Percentiles rank a stretch among this genome's conserved stretches.
phyloP scores from a whole-genome alignment of 2,888 invertebrate species.

The Pyrrhia umbra region DNA sequence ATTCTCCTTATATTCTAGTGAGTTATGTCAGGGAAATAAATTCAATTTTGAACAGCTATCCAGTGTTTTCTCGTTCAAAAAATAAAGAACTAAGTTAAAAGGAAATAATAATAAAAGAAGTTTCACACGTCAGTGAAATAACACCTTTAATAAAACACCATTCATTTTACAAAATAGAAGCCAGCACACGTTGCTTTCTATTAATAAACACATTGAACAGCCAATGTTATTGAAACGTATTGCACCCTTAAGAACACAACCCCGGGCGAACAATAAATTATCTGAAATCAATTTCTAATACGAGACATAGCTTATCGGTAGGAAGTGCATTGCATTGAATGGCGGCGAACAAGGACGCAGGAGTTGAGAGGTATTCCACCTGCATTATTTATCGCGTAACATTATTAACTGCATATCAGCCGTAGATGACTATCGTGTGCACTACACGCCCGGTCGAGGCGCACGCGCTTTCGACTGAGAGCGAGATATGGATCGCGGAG shows the following conservation, averaged over 20 bases:
- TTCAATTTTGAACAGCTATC: background rate
- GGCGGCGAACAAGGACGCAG: conserved; percentile 66
- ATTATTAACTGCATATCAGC: conserved; percentile 88
- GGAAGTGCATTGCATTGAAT: conserved; percentile 75
- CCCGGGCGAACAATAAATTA: conserved; percentile 65
- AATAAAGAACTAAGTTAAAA: too few relatives aligned
- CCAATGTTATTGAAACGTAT: conserved; percentile 62
- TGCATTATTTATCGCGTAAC: conserved; percentile 87
- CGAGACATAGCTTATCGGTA: conserved; percentile 70
- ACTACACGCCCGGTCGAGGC: conserved; percentile 81
- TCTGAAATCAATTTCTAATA: conserved; percentile 82
- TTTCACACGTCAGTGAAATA: background rate
- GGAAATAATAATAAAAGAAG: too few relatives aligned
- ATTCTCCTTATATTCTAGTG: too few relatives aligned
- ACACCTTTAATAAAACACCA: conserved; percentile 11
- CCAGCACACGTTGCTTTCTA: conserved; percentile 47
- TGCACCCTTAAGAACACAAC: conserved; percentile 65
- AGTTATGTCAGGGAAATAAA: too few relatives aligned
- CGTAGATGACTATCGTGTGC: conserved; percentile 85
- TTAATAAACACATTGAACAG: conserved; percentile 53
- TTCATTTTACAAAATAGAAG: conserved; percentile 39
- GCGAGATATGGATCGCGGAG: conserved; percentile 80
- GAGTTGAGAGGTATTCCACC: conserved; percentile 80
- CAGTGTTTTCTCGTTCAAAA: background rate
- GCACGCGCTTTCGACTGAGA: conserved; percentile 85